A percentile compares a stretch with the other conserved stretches of the same genome.
phyloP scores from a whole-genome alignment of 1,140 invertebrate genomes.

The Alviniconcha marisindica region DNA sequence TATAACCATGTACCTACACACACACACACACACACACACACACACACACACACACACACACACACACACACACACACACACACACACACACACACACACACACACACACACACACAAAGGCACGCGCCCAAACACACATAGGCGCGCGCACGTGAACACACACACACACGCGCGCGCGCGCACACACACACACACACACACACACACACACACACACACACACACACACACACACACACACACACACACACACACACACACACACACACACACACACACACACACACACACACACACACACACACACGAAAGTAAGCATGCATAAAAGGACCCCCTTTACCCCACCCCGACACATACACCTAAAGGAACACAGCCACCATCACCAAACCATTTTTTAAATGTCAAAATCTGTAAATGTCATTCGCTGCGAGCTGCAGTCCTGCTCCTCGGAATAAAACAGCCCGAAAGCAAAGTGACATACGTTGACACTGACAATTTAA shows the following conservation, averaged over 20 bases:
- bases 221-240: neutral
- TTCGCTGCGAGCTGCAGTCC: too few species aligned
- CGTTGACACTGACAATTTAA: neutral
- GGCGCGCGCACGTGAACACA: neutral
- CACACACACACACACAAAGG: too few species aligned
- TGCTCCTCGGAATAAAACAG: too few species aligned
- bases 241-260: neutral
- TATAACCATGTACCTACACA: too few species aligned
- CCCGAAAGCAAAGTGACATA: neutral
- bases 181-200: neutral
- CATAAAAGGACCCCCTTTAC: neutral
- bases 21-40: too few species aligned
- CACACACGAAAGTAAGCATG: too few species aligned
- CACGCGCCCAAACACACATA: neutral
- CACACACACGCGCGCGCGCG: neutral
- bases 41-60: too few species aligned
- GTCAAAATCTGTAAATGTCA: too few species aligned
- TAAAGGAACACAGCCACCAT: neutral
- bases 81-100: too few species aligned
- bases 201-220: neutral
- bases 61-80: too few species aligned
- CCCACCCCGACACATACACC: neutral
- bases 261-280: neutral
- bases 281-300: neutral
- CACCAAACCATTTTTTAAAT: too few species aligned